Conservation (phyloP, 2,888 invertebrate species). For the Sarcophaga carnaria region DNA sequence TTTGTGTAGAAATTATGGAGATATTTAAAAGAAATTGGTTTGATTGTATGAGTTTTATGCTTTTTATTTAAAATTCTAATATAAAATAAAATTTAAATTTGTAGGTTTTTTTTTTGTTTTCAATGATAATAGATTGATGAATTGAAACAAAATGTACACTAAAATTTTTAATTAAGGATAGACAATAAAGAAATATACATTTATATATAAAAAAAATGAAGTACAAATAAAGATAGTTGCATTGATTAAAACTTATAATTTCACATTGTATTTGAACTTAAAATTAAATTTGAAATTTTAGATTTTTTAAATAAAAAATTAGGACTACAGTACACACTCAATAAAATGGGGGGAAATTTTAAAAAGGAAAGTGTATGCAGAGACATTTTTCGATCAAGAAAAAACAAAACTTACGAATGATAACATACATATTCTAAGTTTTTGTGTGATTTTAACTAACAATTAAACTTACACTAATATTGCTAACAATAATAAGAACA, state of each 20-base stretch:
- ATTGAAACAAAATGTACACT: slow-evolving; percentile 1
- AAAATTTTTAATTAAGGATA: neutral
- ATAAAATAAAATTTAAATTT: slow-evolving; percentile 6
- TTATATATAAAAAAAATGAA: slow-evolving; percentile 23
- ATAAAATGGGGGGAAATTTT: neutral
- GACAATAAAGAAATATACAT: slow-evolving; percentile 4
- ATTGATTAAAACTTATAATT: slow-evolving; percentile 53
- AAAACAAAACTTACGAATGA: slow-evolving; percentile 31
- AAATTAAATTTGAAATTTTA: slow-evolving; percentile 23
- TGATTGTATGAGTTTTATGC: slow-evolving; percentile 28
- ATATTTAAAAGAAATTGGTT: neutral
- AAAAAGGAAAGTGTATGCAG: slow-evolving; percentile 13
- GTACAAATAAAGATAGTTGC: slow-evolving; percentile 52
- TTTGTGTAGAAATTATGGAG: neutral
- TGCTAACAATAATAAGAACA: slow-evolving; percentile 50
- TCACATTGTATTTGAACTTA: slow-evolving; percentile 11
- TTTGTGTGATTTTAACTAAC: slow-evolving; percentile 46
- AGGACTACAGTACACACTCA: slow-evolving; percentile 47
- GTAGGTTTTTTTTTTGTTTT: slow-evolving; percentile 20
- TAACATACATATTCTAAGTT: neutral
- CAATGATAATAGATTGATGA: slow-evolving; percentile 18
- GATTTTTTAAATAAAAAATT: slow-evolving; percentile 18
- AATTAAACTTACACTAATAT: slow-evolving; percentile 50
- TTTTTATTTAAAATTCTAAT: slow-evolving; percentile 35
- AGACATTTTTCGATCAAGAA: slow-evolving; percentile 2